These are phyloP conservation scores for Eulacestoma nigropectus DNA, from an alignment of 2,113 vertebrate species.

Conservation along the genomic window DNA sequence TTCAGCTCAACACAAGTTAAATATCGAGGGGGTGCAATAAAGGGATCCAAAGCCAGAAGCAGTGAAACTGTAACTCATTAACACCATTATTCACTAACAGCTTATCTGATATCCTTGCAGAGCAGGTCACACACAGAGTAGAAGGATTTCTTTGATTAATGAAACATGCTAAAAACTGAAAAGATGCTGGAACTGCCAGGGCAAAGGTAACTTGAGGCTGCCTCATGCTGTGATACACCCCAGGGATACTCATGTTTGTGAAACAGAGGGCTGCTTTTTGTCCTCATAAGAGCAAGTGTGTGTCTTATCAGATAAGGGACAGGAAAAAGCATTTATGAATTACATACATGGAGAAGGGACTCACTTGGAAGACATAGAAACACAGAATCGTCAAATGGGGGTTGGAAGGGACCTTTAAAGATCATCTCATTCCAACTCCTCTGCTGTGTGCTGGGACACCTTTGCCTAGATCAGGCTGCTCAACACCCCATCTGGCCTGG, in stretches of 20 bases:
- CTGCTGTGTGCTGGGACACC: not conserved
- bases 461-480: not conserved
- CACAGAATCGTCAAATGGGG: not conserved
- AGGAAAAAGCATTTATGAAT: not conserved
- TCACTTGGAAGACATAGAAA: not conserved
- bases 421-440: not conserved
- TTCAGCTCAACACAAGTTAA: not conserved
- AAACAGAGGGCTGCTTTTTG: not conserved
- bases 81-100: not conserved
- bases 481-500: not conserved
- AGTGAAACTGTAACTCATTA: not conserved
- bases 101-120: not conserved
- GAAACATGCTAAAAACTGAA: not conserved
- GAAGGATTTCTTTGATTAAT: not conserved
- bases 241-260: not conserved
- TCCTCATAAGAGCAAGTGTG: not conserved
- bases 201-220: not conserved
- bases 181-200: not conserved
- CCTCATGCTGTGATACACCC: fast-evolving
- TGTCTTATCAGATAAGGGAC: not conserved
- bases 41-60: not conserved
- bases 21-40: not conserved
- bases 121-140: not conserved
- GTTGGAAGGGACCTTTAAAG: not conserved
- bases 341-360: not conserved